phyloP scores from a whole-genome alignment of 1,140 invertebrate species.

The Ceratoteleas bidentatus region DNA sequence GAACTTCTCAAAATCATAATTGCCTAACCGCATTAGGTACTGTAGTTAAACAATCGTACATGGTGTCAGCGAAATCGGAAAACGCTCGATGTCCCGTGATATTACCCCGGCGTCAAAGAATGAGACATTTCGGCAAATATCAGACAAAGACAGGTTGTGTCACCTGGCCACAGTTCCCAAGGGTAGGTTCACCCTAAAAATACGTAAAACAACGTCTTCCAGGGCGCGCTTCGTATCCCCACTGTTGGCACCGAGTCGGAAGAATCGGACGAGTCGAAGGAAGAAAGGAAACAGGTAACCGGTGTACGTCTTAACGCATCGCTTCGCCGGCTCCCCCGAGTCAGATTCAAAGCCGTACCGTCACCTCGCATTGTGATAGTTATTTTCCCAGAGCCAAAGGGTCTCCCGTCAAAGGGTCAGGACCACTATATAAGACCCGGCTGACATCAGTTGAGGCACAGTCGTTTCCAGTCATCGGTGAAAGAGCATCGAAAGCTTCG shows the following conservation, averaged over 20 bases:
- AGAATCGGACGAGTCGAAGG: constrained; percentile 61
- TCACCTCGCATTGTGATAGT: constrained; percentile 67
- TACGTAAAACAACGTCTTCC: constrained; percentile 49
- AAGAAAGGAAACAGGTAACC: constrained; percentile 67
- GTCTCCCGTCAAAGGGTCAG: constrained; percentile 55
- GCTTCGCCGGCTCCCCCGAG: constrained; percentile 23
- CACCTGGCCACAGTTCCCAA: constrained; percentile 74
- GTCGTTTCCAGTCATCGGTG: constrained; percentile 59
- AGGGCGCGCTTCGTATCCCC: not conserved
- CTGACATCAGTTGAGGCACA: constrained; percentile 39
- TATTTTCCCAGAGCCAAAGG: constrained; percentile 75
- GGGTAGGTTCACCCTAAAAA: constrained; percentile 57
- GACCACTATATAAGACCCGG: constrained; percentile 69
- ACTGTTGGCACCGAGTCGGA: not conserved
- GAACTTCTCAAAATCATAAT: no score
- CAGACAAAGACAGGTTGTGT: constrained; percentile 34
- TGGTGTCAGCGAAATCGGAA: no score
- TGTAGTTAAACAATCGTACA: no score
- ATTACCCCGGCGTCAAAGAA: not conserved
- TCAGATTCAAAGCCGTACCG: constrained; percentile 41
- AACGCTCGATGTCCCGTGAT: no score
- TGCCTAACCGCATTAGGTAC: no score
- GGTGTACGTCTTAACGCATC: constrained; percentile 36
- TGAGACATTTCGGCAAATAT: constrained; percentile 16
- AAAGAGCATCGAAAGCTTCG: constrained; percentile 60